A percentile compares a stretch with the other conserved stretches of the same genome.
phyloP scores from a whole-genome alignment of 2,888 invertebrate genomes.

The Erannis defoliaria region DNA sequence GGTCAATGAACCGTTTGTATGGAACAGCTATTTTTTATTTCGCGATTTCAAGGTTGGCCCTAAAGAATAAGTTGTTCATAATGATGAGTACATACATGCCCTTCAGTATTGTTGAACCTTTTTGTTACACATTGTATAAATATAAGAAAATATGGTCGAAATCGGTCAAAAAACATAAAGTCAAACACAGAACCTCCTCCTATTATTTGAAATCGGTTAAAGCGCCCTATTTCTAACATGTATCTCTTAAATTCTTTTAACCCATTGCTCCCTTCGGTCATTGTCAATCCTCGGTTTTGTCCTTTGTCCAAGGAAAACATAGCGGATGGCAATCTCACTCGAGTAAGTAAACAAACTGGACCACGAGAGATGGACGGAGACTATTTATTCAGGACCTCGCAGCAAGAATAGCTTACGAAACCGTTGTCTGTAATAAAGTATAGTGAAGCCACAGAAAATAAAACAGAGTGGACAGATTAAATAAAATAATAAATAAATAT shows the following conservation, averaged over 20 bases:
- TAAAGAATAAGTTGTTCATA: too few species aligned
- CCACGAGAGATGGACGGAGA: constrained; percentile 22
- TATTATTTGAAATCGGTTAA: too few species aligned
- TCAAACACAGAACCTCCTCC: too few species aligned
- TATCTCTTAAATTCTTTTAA: background rate
- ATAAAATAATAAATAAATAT: background rate
- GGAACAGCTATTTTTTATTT: too few species aligned
- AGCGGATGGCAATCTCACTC: constrained; percentile 11
- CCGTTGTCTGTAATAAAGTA: constrained; percentile 24
- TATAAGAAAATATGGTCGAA: too few species aligned
- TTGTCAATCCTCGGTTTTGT: background rate
- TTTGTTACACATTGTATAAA: too few species aligned
- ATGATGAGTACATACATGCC: too few species aligned
- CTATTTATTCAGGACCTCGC: constrained; percentile 31
- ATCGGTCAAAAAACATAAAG: too few species aligned
- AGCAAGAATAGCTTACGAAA: constrained; percentile 29
- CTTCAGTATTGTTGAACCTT: too few species aligned
- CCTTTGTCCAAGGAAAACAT: constrained; percentile 10
- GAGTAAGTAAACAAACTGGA: constrained; percentile 25
- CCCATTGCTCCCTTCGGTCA: background rate
- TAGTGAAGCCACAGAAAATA: background rate
- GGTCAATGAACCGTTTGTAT: too few species aligned
- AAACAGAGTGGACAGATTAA: background rate
- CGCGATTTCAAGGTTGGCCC: too few species aligned
- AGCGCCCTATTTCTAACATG: too few species aligned